Conservation (phyloP, 2,113 vertebrate species). For the Menura novaehollandiae region DNA sequence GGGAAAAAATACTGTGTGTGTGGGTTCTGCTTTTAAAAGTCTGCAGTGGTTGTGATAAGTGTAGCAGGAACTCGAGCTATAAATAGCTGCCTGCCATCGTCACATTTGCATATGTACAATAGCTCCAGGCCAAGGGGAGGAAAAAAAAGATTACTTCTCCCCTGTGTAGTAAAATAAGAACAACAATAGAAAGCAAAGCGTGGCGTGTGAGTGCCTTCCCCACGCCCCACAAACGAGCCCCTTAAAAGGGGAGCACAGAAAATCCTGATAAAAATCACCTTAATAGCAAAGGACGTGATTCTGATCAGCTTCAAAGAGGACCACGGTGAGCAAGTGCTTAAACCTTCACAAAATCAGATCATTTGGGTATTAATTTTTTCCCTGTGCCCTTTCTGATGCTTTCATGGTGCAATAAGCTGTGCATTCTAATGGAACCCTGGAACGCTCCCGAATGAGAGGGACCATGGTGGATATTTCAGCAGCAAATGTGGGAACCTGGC, state of each 20-base stretch:
- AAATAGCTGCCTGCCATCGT: constrained; percentile 76
- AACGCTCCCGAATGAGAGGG: accelerated
- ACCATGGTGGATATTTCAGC: not conserved
- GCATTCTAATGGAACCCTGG: not conserved
- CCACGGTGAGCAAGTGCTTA: not conserved
- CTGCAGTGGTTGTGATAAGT: constrained; percentile 75
- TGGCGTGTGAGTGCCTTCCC: constrained; percentile 24
- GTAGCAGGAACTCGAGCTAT: constrained; percentile 71
- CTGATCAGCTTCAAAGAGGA: constrained; percentile 36
- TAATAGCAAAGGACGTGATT: constrained; percentile 42
- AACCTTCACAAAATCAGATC: constrained; percentile 17
- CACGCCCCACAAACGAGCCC: not conserved
- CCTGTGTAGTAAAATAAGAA: constrained; percentile 53
- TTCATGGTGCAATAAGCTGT: not conserved
- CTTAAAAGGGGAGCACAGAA: constrained; percentile 9
- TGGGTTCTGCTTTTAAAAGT: constrained; percentile 69
- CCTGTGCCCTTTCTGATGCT: not conserved
- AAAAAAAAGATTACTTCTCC: constrained; percentile 60
- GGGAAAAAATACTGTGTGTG: constrained; percentile 62
- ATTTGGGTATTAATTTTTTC: not conserved
- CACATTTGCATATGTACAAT: constrained; percentile 79
- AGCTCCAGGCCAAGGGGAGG: constrained; percentile 70
- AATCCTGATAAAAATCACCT: constrained; percentile 53
- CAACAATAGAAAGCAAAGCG: constrained; percentile 46
- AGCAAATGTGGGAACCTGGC: not conserved